These are phyloP conservation scores for Electrophaes corylata DNA, from an alignment of 2,888 invertebrate genomes.

Conservation along the genomic window DNA sequence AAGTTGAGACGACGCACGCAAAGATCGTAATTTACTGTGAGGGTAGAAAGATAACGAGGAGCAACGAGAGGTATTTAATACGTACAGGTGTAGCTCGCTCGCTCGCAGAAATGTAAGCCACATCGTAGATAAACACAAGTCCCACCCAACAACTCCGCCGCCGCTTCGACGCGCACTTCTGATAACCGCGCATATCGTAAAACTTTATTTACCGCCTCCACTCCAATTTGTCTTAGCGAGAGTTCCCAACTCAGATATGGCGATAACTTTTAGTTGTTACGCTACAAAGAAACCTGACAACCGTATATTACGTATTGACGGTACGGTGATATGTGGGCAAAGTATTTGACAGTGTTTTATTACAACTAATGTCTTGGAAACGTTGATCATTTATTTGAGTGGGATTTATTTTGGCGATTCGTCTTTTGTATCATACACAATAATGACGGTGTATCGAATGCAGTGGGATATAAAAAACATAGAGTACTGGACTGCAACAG, in stretches of 20 bases:
- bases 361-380: conserved; percentile 33
- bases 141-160: conserved; percentile 47
- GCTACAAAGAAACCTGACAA: conserved; percentile 48
- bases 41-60: conserved; percentile 63
- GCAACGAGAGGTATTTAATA: conserved; percentile 58
- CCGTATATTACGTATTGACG: conserved; percentile 53
- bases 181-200: conserved; percentile 78
- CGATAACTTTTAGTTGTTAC: conserved; percentile 63
- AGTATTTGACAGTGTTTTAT: conserved; percentile 44
- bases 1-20: conserved; percentile 43
- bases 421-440: conserved; percentile 10
- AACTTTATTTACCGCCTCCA: conserved; percentile 76
- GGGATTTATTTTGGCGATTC: conserved; percentile 25
- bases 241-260: conserved; percentile 70
- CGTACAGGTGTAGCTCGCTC: conserved; percentile 59
- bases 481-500: too few species aligned
- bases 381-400: conserved; percentile 32
- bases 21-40: conserved; percentile 63
- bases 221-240: conserved; percentile 74
- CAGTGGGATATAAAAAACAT: neutral
- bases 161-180: conserved; percentile 62
- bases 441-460: neutral
- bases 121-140: conserved; percentile 61
- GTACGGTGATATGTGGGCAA: conserved; percentile 43
- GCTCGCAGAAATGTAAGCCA: conserved; percentile 54